Conservation (phyloP, 2,113 vertebrate species). For the Pollachius pollachius region DNA sequence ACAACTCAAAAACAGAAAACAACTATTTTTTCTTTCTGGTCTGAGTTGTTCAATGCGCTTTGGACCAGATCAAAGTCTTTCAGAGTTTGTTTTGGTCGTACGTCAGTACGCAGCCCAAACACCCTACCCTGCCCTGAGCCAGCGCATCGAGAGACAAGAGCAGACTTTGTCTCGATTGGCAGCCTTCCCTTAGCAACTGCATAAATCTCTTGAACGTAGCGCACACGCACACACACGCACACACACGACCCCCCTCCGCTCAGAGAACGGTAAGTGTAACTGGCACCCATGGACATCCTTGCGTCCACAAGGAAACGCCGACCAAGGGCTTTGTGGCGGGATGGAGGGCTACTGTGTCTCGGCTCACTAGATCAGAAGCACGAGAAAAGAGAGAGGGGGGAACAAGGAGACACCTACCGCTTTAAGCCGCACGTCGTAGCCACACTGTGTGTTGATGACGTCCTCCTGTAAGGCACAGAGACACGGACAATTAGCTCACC, state of each 20-base stretch:
- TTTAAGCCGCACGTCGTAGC: slow-evolving; percentile 84
- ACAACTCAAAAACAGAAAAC: too few species aligned
- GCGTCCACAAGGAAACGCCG: too few species aligned
- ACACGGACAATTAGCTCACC: too few species aligned
- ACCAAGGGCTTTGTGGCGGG: too few species aligned
- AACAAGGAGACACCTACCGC: slow-evolving; percentile 65
- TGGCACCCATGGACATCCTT: background rate
- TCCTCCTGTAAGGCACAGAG: slow-evolving; percentile 73
- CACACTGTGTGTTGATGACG: slow-evolving; percentile 89
- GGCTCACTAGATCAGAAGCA: background rate
- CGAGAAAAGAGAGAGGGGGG: background rate
- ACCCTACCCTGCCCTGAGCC: too few species aligned
- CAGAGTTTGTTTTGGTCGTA: too few species aligned
- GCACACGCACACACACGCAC: slow-evolving; percentile 24
- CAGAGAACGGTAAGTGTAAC: too few species aligned
- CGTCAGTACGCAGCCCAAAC: too few species aligned
- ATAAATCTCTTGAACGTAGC: slow-evolving; percentile 28
- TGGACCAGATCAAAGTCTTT: too few species aligned
- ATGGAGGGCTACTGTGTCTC: too few species aligned
- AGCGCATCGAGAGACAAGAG: slow-evolving; percentile 1
- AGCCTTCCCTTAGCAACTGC: slow-evolving; percentile 12
- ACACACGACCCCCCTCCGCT: background rate
- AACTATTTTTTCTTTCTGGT: too few species aligned
- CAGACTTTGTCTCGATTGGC: background rate
- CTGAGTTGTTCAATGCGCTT: too few species aligned